phyloP scores from a whole-genome alignment of 2,113 vertebrate species.

The Dicrurus megarhynchus region DNA sequence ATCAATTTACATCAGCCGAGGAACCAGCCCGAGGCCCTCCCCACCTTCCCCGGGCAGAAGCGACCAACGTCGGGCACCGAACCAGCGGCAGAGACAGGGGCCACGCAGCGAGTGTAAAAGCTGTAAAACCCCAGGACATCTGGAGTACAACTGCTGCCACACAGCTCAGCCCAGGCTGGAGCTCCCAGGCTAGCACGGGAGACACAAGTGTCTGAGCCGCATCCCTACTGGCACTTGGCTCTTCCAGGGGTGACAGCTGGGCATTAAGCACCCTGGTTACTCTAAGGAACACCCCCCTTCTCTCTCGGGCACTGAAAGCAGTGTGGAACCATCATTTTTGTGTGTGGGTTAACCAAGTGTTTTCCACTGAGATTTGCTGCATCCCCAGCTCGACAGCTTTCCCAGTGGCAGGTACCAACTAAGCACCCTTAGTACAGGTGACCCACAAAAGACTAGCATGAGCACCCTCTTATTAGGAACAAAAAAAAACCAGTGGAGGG shows the following conservation, averaged over 20 bases:
- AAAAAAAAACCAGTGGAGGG: background rate
- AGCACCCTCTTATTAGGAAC: background rate
- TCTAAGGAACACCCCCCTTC: background rate
- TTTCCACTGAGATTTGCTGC: background rate
- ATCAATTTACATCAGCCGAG: background rate
- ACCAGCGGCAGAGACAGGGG: background rate
- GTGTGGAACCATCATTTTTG: background rate
- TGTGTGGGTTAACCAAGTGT: background rate
- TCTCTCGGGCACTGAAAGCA: rapidly evolving
- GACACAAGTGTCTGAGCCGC: background rate
- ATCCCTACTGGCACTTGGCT: background rate
- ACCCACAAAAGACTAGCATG: background rate
- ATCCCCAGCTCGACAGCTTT: background rate
- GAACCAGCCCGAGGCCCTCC: background rate
- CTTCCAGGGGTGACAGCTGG: background rate
- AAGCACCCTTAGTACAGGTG: background rate
- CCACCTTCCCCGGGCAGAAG: background rate
- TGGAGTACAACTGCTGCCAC: background rate
- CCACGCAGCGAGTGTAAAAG: background rate
- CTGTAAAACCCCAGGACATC: rapidly evolving
- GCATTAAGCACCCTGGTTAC: rapidly evolving
- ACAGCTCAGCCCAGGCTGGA: background rate
- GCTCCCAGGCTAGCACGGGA: background rate
- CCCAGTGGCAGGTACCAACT: background rate
- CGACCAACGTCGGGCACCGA: rapidly evolving